phyloP scores from a whole-genome alignment of 2,888 invertebrate genomes.

The Perizoma flavofasciatum region DNA sequence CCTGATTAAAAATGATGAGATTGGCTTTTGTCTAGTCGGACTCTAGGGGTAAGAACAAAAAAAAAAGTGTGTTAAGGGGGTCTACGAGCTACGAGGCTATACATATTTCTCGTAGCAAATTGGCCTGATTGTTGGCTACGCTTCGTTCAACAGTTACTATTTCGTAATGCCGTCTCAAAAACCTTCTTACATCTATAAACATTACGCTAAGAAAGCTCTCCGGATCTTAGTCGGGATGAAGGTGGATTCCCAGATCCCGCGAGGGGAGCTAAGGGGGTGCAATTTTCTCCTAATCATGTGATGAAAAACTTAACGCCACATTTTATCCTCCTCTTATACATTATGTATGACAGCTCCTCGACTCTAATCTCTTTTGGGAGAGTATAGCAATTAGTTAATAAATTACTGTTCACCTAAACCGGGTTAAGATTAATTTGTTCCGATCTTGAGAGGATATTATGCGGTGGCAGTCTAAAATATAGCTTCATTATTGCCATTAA shows the following conservation, averaged over 20 bases:
- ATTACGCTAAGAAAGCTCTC: conserved; percentile 52
- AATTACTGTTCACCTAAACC: conserved; percentile 21
- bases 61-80: not conserved
- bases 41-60: too few species aligned
- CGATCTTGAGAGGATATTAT: conserved; percentile 16
- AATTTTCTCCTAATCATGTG: conserved; percentile 77
- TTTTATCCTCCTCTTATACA: conserved; percentile 36
- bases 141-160: too few species aligned
- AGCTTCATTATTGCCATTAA: too few species aligned
- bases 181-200: conserved; percentile 31
- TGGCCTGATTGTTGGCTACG: not conserved
- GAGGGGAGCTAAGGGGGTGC: conserved; percentile 47
- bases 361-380: conserved; percentile 49
- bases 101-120: conserved; percentile 2
- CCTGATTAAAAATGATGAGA: too few species aligned
- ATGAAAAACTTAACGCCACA: conserved; percentile 76
- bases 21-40: too few species aligned
- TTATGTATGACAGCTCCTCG: conserved; percentile 32
- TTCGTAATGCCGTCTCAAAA: conserved; percentile 16
- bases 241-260: conserved; percentile 66
- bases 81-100: not conserved
- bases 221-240: conserved; percentile 64
- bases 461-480: not conserved
- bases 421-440: conserved; percentile 39
- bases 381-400: conserved; percentile 43